Evolutionary conservation across 2,797 vertebrate species (phyloP).

Genomic region (Hoplostethus atlanticus): DNA sequence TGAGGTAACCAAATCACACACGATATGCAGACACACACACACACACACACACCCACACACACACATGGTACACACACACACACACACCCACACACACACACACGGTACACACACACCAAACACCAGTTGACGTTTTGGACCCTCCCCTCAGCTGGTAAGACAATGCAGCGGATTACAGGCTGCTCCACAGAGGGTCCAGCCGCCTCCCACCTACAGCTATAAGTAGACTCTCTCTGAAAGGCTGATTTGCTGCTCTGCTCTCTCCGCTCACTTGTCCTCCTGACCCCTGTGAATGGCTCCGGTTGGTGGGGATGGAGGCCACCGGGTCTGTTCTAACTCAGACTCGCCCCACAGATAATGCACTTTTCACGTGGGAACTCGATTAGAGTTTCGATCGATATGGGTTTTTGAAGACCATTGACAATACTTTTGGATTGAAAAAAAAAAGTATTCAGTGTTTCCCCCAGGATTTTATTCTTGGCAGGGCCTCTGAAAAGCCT

Average conservation of each 20-base stretch:
- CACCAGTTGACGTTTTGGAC: neutral
- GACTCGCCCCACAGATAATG: no score
- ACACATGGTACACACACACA: neutral
- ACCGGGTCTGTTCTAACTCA: no score
- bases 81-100: constrained; percentile 48
- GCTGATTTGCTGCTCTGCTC: constrained; percentile 7
- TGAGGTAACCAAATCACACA: constrained; percentile 55
- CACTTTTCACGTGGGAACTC: no score
- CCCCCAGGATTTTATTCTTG: no score
- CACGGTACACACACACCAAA: neutral
- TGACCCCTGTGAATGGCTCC: constrained; percentile 20
- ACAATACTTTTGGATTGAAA: no score
- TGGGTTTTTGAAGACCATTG: no score
- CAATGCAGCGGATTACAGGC: constrained; percentile 22
- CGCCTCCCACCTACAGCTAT: constrained; percentile 36
- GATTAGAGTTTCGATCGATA: no score
- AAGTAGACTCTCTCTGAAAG: constrained; percentile 1
- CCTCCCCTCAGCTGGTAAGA: constrained; percentile 13
- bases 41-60: constrained; percentile 9
- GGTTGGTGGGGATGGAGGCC: neutral
- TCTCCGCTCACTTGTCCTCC: constrained; percentile 36
- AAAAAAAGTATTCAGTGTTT: no score
- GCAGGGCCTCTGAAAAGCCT: no score
- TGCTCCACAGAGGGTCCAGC: no score
- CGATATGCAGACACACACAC: constrained; percentile 17